Evolutionary conservation across 2,888 invertebrate species (phyloP).

Genomic region (Ormyrus labotus): DNA sequence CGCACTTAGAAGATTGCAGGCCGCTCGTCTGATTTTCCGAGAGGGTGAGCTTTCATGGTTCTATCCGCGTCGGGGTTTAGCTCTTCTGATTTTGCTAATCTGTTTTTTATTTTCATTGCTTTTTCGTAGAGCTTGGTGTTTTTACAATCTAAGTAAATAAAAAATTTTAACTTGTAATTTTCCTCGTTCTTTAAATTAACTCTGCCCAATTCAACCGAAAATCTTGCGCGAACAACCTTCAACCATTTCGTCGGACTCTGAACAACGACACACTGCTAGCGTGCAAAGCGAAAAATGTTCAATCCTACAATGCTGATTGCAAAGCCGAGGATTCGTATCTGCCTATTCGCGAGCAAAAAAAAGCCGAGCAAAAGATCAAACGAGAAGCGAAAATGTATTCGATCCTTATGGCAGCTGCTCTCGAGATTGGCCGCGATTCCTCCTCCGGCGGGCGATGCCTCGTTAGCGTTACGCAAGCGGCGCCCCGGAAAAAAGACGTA

Average conservation of each 20-base stretch:
- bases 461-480: slow-evolving; percentile 66
- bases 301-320: slow-evolving; percentile 12
- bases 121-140: background rate
- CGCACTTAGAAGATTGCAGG: slow-evolving; percentile 19
- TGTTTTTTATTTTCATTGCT: background rate
- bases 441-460: slow-evolving; percentile 58
- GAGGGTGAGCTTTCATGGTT: background rate
- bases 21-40: background rate
- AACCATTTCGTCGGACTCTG: too few species aligned
- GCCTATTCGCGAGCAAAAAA: background rate
- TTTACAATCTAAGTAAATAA: background rate
- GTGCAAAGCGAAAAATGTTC: background rate
- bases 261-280: too few species aligned
- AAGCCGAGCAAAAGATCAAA: slow-evolving; percentile 45
- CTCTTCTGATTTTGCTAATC: background rate
- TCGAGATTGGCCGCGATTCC: slow-evolving; percentile 58
- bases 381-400: slow-evolving; percentile 55
- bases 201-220: too few species aligned
- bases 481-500: slow-evolving; percentile 63
- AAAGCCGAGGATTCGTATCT: slow-evolving; percentile 18
- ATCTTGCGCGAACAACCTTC: too few species aligned
- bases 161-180: background rate
- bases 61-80: background rate
- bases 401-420: slow-evolving; percentile 41
- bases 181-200: background rate